Evolutionary conservation across 1,140 invertebrate species (phyloP).

Genomic region (Oryzaephilus surinamensis): DNA sequence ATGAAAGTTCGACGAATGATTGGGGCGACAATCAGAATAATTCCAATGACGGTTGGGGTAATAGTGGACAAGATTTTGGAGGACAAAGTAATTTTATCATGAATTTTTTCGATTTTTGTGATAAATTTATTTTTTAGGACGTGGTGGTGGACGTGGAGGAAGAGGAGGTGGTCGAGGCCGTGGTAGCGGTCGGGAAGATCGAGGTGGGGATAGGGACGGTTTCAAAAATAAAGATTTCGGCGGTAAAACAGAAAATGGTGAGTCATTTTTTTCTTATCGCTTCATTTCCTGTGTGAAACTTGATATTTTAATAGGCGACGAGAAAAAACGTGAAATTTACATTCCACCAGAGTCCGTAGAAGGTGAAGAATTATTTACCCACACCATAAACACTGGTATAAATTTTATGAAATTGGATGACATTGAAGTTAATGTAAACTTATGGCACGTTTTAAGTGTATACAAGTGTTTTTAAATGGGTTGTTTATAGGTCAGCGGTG

Average conservation of each 20-base stretch:
- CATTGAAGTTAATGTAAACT: conserved; percentile 64
- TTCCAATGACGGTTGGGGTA: conserved; percentile 5
- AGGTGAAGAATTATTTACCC: conserved; percentile 62
- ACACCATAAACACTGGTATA: conserved; percentile 64
- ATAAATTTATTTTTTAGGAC: conserved; percentile 1
- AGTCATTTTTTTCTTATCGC: conserved; percentile 7
- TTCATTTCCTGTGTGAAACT: conserved; percentile 5
- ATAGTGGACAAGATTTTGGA: conserved; percentile 2
- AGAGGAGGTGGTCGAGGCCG: conserved; percentile 13
- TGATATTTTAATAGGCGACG: conserved; percentile 10
- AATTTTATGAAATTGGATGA: conserved; percentile 83
- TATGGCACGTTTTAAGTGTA: neutral
- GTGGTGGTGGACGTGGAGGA: conserved; percentile 7
- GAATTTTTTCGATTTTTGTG: neutral
- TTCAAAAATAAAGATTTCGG: conserved; percentile 7
- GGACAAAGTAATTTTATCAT: conserved; percentile 5
- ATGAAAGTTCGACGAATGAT: no score
- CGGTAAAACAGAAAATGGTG: conserved; percentile 9
- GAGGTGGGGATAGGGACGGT: conserved; percentile 11
- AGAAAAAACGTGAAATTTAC: conserved; percentile 54
- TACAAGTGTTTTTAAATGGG: conserved; percentile 9
- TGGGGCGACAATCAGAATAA: no score
- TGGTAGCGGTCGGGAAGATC: conserved; percentile 11
- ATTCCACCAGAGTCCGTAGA: conserved; percentile 66
- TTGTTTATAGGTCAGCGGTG: conserved; percentile 47